phyloP scores from a whole-genome alignment of 2,888 invertebrate genomes.

The Poecilobothrus nobilitatus region DNA sequence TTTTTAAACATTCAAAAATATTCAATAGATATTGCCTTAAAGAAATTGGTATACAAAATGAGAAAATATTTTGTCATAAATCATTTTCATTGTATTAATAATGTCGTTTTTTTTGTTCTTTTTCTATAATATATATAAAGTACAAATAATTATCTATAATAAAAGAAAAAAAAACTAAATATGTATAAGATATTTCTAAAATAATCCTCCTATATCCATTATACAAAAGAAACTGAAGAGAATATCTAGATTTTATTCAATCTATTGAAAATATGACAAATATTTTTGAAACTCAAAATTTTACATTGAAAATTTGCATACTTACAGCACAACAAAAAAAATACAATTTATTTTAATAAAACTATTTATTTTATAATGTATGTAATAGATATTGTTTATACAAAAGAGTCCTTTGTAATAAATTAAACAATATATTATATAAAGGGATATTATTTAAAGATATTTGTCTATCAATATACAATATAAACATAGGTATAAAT shows the following conservation, averaged over 20 bases:
- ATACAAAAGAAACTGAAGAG: neutral
- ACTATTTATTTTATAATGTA: neutral
- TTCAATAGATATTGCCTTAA: neutral
- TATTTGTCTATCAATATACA: neutral
- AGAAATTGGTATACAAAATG: neutral
- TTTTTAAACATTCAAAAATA: neutral
- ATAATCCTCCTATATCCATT: neutral
- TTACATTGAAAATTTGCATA: neutral
- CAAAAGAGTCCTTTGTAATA: neutral
- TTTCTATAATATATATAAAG: too few relatives aligned
- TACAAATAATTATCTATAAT: too few relatives aligned
- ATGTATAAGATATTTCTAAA: neutral
- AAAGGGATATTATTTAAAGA: neutral
- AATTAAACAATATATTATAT: neutral
- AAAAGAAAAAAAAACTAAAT: too few relatives aligned
- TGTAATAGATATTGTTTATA: neutral
- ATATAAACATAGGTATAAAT: too few relatives aligned
- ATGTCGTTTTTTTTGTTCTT: too few relatives aligned
- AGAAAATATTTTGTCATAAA: neutral
- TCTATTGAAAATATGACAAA: conserved; percentile 6
- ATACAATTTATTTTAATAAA: neutral
- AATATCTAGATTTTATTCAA: neutral
- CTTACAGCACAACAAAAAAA: neutral
- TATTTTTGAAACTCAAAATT: neutral
- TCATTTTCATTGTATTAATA: neutral